These are phyloP conservation scores for Drosophila ironensis DNA, from an alignment of 1,140 invertebrate genomes.

Conservation along the genomic window DNA sequence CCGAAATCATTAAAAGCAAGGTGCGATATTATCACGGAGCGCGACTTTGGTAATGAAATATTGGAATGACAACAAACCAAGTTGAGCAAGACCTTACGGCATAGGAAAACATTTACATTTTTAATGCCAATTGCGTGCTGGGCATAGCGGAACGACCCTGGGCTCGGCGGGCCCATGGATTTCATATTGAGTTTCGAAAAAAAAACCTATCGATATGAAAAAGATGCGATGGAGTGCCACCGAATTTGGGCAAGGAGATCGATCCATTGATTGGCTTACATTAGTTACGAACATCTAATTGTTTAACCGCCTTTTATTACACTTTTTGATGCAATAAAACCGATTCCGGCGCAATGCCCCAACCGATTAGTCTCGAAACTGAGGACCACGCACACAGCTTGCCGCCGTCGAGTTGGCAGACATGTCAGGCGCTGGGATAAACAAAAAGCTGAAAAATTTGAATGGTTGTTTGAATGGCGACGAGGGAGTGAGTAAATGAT, in stretches of 20 bases:
- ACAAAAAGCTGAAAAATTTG: slow-evolving; percentile 62
- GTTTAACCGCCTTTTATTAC: no score
- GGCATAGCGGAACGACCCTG: slow-evolving; percentile 63
- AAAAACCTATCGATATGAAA: slow-evolving; percentile 7
- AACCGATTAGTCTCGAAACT: no score
- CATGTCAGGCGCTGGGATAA: slow-evolving; percentile 72
- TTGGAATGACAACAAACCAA: slow-evolving; percentile 45
- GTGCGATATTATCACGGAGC: slow-evolving; percentile 23
- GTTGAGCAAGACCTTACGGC: slow-evolving; percentile 31
- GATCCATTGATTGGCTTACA: no score
- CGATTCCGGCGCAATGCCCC: no score
- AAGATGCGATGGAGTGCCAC: neutral
- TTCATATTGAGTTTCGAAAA: slow-evolving; percentile 28
- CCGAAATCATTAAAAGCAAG: slow-evolving; percentile 37
- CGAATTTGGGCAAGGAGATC: no score
- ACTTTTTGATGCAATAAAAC: no score
- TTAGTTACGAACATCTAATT: no score
- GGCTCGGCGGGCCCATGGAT: slow-evolving; percentile 3
- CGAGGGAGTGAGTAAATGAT: slow-evolving; percentile 34
- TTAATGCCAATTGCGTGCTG: slow-evolving; percentile 67
- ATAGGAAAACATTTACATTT: slow-evolving; percentile 44
- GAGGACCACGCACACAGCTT: slow-evolving; percentile 11
- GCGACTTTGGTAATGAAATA: slow-evolving; percentile 49
- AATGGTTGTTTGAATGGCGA: slow-evolving; percentile 60
- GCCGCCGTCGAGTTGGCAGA: slow-evolving; percentile 52